Conservation (phyloP, 2,888 invertebrate genomes). For the Pollenia labialis region DNA sequence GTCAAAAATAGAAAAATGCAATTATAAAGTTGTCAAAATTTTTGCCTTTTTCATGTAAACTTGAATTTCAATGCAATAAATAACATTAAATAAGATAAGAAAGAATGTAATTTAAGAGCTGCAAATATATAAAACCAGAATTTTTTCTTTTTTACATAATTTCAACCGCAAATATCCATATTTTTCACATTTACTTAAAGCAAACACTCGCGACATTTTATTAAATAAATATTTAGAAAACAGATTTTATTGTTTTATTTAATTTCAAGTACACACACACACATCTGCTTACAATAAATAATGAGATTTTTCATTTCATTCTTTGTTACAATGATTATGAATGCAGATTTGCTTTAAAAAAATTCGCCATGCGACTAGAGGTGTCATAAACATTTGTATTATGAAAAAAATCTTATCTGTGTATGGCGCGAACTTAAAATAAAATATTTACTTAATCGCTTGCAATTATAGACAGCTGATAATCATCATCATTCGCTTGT, state of each 20-base stretch:
- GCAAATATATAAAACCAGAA: slow-evolving; percentile 8
- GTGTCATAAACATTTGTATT: slow-evolving; percentile 57
- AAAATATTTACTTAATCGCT: slow-evolving; percentile 18
- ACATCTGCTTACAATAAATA: slow-evolving; percentile 28
- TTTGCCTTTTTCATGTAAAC: neutral
- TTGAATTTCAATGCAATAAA: slow-evolving; percentile 1
- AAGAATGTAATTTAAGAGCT: neutral
- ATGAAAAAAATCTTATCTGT: slow-evolving; percentile 30
- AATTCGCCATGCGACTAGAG: slow-evolving; percentile 43
- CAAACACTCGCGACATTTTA: slow-evolving; percentile 1
- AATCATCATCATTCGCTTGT: slow-evolving; percentile 41
- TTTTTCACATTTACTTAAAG: neutral
- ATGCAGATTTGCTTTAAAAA: slow-evolving; percentile 43
- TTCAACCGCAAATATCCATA: neutral
- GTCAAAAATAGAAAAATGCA: slow-evolving; percentile 31
- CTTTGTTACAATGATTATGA: slow-evolving; percentile 43
- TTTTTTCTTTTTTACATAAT: neutral
- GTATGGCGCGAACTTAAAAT: slow-evolving; percentile 15
- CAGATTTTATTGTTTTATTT: neutral
- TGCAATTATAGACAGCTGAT: slow-evolving; percentile 53
- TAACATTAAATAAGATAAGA: neutral
- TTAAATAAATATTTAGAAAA: neutral
- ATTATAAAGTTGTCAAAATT: slow-evolving; percentile 52
- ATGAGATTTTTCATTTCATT: slow-evolving; percentile 34
- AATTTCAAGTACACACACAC: slow-evolving; percentile 19